These are phyloP conservation scores for Geophilus truncorum DNA, from an alignment of 2,888 invertebrate species.

Conservation along the genomic window DNA sequence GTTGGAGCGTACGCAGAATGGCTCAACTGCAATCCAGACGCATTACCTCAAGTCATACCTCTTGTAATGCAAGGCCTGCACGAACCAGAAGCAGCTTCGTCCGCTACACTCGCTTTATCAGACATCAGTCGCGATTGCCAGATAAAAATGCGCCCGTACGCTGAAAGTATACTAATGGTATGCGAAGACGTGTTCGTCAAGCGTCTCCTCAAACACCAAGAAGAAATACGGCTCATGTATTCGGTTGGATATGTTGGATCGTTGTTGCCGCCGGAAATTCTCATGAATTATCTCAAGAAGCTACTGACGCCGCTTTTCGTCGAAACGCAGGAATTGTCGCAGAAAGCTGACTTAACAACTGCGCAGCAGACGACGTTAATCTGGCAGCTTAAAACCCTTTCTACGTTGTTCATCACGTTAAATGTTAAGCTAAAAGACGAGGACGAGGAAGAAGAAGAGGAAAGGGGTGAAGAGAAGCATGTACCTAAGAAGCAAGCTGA, in stretches of 20 bases:
- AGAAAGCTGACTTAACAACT: slow-evolving; percentile 43
- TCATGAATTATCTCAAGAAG: slow-evolving; percentile 64
- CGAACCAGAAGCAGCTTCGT: slow-evolving; percentile 64
- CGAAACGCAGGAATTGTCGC: slow-evolving; percentile 57
- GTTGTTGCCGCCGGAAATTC: slow-evolving; percentile 58
- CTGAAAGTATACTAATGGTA: slow-evolving; percentile 67
- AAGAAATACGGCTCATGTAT: slow-evolving; percentile 68
- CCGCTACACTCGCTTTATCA: slow-evolving; percentile 81
- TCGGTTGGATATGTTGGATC: slow-evolving; percentile 69
- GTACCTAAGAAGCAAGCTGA: neutral
- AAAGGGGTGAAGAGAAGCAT: too few species aligned
- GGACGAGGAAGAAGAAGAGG: slow-evolving; percentile 42
- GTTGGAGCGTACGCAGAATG: slow-evolving; percentile 80
- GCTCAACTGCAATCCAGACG: slow-evolving; percentile 67
- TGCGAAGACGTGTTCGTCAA: slow-evolving; percentile 57
- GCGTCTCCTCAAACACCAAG: slow-evolving; percentile 60
- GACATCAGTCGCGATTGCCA: slow-evolving; percentile 79
- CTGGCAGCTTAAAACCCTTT: slow-evolving; percentile 63
- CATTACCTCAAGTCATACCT: slow-evolving; percentile 63
- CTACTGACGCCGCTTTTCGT: slow-evolving; percentile 63
- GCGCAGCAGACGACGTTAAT: slow-evolving; percentile 48
- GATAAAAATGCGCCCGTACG: slow-evolving; percentile 66
- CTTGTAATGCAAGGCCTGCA: slow-evolving; percentile 61
- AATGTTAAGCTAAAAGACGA: slow-evolving; percentile 49
- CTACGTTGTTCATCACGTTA: slow-evolving; percentile 60